Conservation (phyloP, 2,797 vertebrate species). For the Artibeus jamaicensis region DNA sequence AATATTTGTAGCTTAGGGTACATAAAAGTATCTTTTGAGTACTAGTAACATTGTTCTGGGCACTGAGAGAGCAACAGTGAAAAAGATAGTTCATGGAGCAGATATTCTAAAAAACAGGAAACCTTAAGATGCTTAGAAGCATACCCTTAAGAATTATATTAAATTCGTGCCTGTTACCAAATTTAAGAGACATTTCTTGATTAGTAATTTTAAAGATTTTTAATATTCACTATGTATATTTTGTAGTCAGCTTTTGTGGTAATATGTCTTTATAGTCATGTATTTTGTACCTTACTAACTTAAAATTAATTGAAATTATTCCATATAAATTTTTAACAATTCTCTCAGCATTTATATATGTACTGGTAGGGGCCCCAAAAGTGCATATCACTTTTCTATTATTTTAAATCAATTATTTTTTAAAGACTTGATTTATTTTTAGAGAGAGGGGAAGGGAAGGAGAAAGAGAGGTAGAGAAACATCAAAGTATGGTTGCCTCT, state of each 20-base stretch:
- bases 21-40: background rate
- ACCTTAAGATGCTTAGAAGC: background rate
- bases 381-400: background rate
- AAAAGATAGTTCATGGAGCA: background rate
- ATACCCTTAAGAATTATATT: background rate
- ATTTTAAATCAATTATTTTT: background rate
- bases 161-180: background rate
- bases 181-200: slow-evolving; percentile 17
- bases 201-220: slow-evolving; percentile 40
- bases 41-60: background rate
- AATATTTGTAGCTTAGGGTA: background rate
- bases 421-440: background rate
- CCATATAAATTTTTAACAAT: background rate
- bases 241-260: background rate
- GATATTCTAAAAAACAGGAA: background rate
- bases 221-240: background rate
- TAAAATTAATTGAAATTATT: background rate
- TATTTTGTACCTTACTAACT: background rate
- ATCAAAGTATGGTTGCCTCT: too few species aligned
- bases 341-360: background rate
- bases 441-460: too few species aligned
- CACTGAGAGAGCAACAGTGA: background rate
- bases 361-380: background rate
- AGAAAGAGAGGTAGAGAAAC: too few species aligned
- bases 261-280: background rate